These are phyloP conservation scores for Poicephalus gulielmi DNA, from an alignment of 2,113 vertebrate species.

Conservation along the genomic window DNA sequence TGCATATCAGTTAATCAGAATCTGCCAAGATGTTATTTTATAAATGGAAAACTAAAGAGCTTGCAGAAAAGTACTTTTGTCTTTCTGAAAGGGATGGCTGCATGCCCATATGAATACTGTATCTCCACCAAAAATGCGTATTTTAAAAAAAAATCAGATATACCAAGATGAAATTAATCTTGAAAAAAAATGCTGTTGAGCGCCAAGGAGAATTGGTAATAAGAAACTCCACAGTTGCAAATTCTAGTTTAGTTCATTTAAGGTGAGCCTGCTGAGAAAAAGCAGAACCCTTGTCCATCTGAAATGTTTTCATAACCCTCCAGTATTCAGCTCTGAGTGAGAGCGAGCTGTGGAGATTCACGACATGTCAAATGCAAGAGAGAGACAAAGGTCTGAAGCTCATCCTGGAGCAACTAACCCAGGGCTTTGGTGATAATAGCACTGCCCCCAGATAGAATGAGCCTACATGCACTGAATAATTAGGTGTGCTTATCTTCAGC, in stretches of 20 bases:
- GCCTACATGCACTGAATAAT: background rate
- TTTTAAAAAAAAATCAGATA: conserved; percentile 41
- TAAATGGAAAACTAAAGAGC: conserved; percentile 48
- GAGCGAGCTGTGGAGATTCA: background rate
- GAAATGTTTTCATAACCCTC: background rate
- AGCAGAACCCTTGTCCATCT: background rate
- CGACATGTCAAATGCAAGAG: background rate
- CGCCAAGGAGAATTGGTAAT: background rate
- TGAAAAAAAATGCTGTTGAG: background rate
- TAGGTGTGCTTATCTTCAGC: background rate
- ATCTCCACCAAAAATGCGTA: conserved; percentile 51
- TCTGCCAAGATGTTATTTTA: conserved; percentile 61
- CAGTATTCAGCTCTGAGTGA: background rate
- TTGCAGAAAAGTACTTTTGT: conserved; percentile 4
- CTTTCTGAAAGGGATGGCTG: conserved; percentile 53
- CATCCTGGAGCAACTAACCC: background rate
- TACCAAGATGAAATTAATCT: conserved; percentile 40
- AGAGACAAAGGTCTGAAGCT: background rate
- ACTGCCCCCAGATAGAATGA: background rate
- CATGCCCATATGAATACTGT: conserved; percentile 13
- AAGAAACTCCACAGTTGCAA: background rate
- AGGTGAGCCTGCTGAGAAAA: background rate
- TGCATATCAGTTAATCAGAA: conserved; percentile 59
- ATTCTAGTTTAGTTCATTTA: background rate
- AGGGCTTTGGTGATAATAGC: background rate